Evolutionary conservation across 2,113 vertebrate genomes (phyloP).

Genomic region (Paracanthobrama guichenoti): DNA sequence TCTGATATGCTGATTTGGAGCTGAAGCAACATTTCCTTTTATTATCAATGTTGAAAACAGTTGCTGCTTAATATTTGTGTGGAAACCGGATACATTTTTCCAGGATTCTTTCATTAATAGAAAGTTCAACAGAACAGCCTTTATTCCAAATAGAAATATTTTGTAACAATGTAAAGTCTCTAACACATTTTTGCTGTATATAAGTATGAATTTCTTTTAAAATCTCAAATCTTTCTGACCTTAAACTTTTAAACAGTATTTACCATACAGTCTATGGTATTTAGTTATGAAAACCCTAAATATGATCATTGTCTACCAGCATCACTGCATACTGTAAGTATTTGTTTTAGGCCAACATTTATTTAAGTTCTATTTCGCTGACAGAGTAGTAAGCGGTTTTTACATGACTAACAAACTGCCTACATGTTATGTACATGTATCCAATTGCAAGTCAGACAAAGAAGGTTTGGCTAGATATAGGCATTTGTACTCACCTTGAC

Average conservation of each 20-base stretch:
- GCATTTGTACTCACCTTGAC: constrained; percentile 67
- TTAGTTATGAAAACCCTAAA: background rate
- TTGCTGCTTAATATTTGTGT: background rate
- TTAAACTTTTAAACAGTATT: background rate
- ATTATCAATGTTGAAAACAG: background rate
- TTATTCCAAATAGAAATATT: background rate
- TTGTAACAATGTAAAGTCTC: background rate
- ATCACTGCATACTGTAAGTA: background rate
- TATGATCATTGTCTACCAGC: background rate
- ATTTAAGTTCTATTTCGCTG: constrained; percentile 32
- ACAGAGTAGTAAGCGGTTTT: constrained; percentile 46
- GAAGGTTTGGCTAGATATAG: constrained; percentile 41
- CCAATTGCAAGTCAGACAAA: constrained; percentile 45
- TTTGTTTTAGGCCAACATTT: constrained; percentile 12
- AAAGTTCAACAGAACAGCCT: background rate
- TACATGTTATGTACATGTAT: constrained; percentile 39
- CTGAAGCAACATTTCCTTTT: no score
- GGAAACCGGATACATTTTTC: background rate
- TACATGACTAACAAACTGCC: constrained; percentile 52
- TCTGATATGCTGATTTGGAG: background rate
- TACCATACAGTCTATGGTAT: background rate
- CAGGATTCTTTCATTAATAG: background rate
- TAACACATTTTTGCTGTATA: background rate
- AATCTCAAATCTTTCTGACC: background rate
- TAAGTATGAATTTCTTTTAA: background rate